Base-by-base conservation (phyloP, 2,113 vertebrate species). In the Cyprinodon variegatus region DNA sequence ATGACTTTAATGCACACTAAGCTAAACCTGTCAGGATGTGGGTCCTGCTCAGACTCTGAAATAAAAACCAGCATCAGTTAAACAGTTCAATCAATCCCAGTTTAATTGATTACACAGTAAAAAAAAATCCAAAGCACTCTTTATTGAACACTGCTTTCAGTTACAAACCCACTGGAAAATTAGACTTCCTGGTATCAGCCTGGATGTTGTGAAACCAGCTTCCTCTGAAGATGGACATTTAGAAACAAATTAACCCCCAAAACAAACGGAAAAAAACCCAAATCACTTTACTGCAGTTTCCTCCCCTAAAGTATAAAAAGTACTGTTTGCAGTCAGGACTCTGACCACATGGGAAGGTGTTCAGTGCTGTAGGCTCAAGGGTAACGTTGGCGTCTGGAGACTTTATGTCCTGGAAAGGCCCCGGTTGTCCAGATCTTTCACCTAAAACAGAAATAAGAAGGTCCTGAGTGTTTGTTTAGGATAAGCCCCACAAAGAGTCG, bases 381-480 rank as follows among this genome's bases (percentile, higher is more conserved):
- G 74, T 75, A 22, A 11, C 72, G 65, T 66, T 79, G 67, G 48
- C 11, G 46, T 20, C 67, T 61, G 2, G 83, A 39, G 3, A 22
- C 69, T 85, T 95, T 97, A 99, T 93, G 98, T 99, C 89, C 98
- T 95, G 0, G 98, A 99, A 73, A 99, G 94, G 65, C 97, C 98
- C 0, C 98, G 96, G 88, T 99, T 99, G 89, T 99, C 98, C 90
- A 99, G 88, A 88, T 99, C 98, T 93, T 99, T 98, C 85, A 99
- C 98, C 98, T 99, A 70, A 36, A 87, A 53, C n/a, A 76, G 8
- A 4, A 72, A 9, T 3, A 71, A 10, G 81, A 0, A 3, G 39
- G 0, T 1, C 6, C 41, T 17, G n/a, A 17, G 62, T 4, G 15
- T 12, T 20, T 48, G 8, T 41, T 41, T 41, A 41, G 9, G 9